Evolutionary conservation across 64 coral and sea anemone genomes (phyloP).

Genomic region (Actinia equina): DNA sequence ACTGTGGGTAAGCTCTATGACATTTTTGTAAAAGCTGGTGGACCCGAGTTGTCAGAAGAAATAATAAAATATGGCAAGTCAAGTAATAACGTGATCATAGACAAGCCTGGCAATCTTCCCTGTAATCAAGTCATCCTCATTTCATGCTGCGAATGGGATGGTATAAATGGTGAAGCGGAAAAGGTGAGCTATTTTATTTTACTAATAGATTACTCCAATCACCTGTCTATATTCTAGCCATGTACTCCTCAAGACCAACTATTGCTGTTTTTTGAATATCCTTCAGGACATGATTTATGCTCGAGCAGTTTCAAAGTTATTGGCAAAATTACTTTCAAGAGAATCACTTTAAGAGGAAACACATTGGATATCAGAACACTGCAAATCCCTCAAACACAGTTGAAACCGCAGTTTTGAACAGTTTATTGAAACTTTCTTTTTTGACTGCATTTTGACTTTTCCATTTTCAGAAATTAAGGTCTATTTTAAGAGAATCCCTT

Average conservation of each 20-base stretch:
- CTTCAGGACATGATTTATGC: too few species aligned
- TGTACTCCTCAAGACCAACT: too few species aligned
- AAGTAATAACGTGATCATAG: background rate
- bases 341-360: too few species aligned
- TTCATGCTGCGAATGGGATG: background rate
- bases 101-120: background rate
- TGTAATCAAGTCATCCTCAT: background rate
- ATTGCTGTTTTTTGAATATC: too few species aligned
- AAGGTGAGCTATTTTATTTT: background rate
- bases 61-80: background rate
- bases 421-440: background rate
- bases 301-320: too few species aligned
- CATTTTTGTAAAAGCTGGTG: background rate
- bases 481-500: slow-evolving; percentile 38
- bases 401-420: too few species aligned
- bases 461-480: slow-evolving; percentile 33
- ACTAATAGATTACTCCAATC: background rate
- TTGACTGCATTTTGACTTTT: background rate
- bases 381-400: too few species aligned
- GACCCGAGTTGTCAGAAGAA: background rate
- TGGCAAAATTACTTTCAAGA: too few species aligned
- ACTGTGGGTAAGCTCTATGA: background rate
- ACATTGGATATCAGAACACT: too few species aligned
- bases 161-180: background rate
- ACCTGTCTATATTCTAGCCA: too few species aligned